Evolutionary conservation across 2,113 vertebrate species (phyloP), one percentile per base, ranked within the genome.

Genomic region (Motacilla tschutschensis): DNA sequence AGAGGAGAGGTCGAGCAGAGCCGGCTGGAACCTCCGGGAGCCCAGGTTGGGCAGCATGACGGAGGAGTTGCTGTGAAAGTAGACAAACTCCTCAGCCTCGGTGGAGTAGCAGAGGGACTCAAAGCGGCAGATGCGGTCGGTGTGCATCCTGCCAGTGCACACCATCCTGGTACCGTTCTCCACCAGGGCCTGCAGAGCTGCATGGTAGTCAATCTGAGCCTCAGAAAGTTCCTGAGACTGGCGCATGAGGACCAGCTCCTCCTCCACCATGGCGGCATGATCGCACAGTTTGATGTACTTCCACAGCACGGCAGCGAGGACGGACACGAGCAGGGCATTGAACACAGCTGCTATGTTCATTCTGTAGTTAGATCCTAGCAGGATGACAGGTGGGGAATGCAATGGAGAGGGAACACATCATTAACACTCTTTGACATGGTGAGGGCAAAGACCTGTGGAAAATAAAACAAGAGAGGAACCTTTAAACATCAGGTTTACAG

Each of bases 141-240:
- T 99, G 96, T 99, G 99, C 94, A 99, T 99, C 95, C 98, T 98
- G 58, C 99, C 98, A 0, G 98, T 98, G 97, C 99, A 99, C 87
- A 99, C 98, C 99, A 99, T 99, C 83, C 96, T 97, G 15, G 99
- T 99, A 60, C 99, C 99, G 0, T 98, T 97, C 90, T 99, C 98
- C 90, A 96, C 94, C 55, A 99, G 98, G 2, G 96, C 95, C 93
- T 97, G 98, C 79, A 99, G 97, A 36, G 99, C 99, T 7, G 96
- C 96, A 1, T 99, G 97, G 92, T 99, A 99, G 96, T 99, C 98
- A 22, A 98, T 96, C 50, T 88, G 97, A 28, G 91, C 97, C 51
- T 98, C 97, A 2, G 97, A 97, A 18, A 97, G 74, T 4, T 98
- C 98, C 93, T 98, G 96, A 21, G 98, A 97, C 91, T 97, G 98